phyloP scores from a whole-genome alignment of 2,888 invertebrate genomes.

The Dendrolimus pini region DNA sequence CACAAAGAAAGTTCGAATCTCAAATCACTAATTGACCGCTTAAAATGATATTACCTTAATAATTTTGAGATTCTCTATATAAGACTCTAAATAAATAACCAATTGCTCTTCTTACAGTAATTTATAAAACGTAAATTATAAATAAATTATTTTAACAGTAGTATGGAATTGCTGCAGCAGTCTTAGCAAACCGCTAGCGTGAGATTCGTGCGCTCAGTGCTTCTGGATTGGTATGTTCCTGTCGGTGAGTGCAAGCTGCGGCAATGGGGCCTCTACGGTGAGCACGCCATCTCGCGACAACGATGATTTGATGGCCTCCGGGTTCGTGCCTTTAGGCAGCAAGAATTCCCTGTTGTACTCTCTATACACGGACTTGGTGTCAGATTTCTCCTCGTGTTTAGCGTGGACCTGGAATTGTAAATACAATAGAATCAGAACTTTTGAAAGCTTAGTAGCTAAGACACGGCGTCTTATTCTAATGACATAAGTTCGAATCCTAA shows the following conservation, averaged over 20 bases:
- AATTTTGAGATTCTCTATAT: slow-evolving; percentile 66
- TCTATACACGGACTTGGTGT: slow-evolving; percentile 97
- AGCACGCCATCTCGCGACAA: slow-evolving; percentile 97
- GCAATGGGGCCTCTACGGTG: slow-evolving; percentile 97
- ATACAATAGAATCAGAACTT: too few relatives aligned
- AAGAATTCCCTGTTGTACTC: slow-evolving; percentile 99
- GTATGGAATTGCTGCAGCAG: slow-evolving; percentile 70
- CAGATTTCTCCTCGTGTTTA: slow-evolving; percentile 98
- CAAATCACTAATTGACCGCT: slow-evolving; percentile 45
- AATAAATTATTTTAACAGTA: slow-evolving; percentile 70
- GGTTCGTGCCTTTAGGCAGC: slow-evolving; percentile 97
- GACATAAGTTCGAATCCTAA: too few relatives aligned
- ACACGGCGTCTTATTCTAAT: too few relatives aligned
- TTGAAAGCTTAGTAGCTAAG: too few relatives aligned
- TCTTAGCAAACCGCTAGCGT: slow-evolving; percentile 34
- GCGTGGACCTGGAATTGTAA: slow-evolving; percentile 89
- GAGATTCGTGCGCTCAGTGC: slow-evolving; percentile 47
- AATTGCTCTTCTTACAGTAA: slow-evolving; percentile 56
- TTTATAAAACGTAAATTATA: slow-evolving; percentile 63
- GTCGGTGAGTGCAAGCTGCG: slow-evolving; percentile 88
- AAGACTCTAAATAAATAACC: slow-evolving; percentile 67
- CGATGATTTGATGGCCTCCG: slow-evolving; percentile 96
- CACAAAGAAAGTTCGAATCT: slow-evolving; percentile 36
- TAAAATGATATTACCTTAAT: slow-evolving; percentile 38
- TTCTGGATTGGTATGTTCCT: slow-evolving; percentile 89